Percentiles rank a stretch among this genome's conserved stretches.
Evolutionary conservation across 2,888 invertebrate species (phyloP).

Genomic region (Opisthograptis luteolata): DNA sequence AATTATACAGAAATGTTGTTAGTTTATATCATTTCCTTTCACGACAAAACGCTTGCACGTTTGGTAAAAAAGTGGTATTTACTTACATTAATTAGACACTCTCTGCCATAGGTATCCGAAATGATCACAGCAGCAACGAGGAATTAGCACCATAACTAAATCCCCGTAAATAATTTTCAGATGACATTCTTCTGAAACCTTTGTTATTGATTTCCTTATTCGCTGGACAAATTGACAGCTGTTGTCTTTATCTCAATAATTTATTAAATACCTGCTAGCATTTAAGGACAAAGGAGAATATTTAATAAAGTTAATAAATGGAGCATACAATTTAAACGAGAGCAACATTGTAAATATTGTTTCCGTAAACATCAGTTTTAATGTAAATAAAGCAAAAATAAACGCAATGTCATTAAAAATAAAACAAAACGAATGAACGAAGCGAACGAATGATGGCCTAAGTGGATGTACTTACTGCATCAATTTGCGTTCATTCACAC

Average conservation of each 20-base stretch:
- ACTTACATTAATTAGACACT: no score
- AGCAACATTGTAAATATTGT: conserved; percentile 1
- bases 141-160: conserved; percentile 13
- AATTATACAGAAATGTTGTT: no score
- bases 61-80: no score
- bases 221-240: conserved; percentile 5
- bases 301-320: neutral
- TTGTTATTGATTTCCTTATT: conserved; percentile 18
- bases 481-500: conserved; percentile 3
- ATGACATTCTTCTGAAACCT: conserved; percentile 9
- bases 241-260: conserved; percentile 7
- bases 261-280: neutral
- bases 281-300: conserved; percentile 1
- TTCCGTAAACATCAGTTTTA: conserved; percentile 20
- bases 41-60: no score
- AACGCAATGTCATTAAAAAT: conserved; percentile 6
- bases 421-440: conserved; percentile 5
- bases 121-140: conserved; percentile 21
- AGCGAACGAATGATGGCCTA: neutral
- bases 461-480: conserved; percentile 1
- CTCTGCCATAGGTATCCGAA: conserved; percentile 21
- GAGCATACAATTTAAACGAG: conserved; percentile 4
- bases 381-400: conserved; percentile 8
- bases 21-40: no score
- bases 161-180: conserved; percentile 4